A percentile compares a stretch with the other conserved stretches of the same genome.
These are phyloP conservation scores for Orussus abietinus DNA, from an alignment of 1,140 invertebrate species.

Conservation along the genomic window DNA sequence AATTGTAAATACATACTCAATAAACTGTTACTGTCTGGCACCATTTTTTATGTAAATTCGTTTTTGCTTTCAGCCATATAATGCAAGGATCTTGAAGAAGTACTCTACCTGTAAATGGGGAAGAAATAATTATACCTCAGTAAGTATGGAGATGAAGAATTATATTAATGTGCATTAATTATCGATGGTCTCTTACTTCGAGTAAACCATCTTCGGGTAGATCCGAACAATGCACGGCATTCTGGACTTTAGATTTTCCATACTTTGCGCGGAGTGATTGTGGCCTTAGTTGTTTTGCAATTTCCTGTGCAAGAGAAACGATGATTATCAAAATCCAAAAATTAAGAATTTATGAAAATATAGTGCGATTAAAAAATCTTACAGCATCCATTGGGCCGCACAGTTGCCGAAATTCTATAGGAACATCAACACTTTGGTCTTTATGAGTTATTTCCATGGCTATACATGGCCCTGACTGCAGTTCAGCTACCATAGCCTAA, in stretches of 20 bases:
- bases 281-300: constrained; percentile 78
- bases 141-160: constrained; percentile 11
- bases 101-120: constrained; percentile 59
- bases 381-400: constrained; percentile 86
- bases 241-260: constrained; percentile 78
- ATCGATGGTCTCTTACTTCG: constrained; percentile 57
- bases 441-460: constrained; percentile 78
- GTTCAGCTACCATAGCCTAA: constrained; percentile 76
- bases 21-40: no score
- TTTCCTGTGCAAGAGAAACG: constrained; percentile 61
- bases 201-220: constrained; percentile 78
- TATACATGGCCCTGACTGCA: constrained; percentile 78
- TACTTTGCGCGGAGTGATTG: constrained; percentile 79
- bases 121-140: constrained; percentile 2
- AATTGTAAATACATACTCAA: no score
- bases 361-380: constrained; percentile 37
- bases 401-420: constrained; percentile 75
- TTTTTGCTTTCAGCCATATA: no score
- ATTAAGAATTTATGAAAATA: constrained; percentile 15
- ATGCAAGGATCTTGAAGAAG: constrained; percentile 73
- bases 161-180: constrained; percentile 1
- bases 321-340: constrained; percentile 11
- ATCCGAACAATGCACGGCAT: constrained; percentile 92
- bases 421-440: constrained; percentile 58
- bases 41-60: no score